A percentile compares a stretch with the other conserved stretches of the same genome.
These are phyloP conservation scores for Calycopis cecrops DNA, from an alignment of 1,140 invertebrate genomes.

Conservation along the genomic window DNA sequence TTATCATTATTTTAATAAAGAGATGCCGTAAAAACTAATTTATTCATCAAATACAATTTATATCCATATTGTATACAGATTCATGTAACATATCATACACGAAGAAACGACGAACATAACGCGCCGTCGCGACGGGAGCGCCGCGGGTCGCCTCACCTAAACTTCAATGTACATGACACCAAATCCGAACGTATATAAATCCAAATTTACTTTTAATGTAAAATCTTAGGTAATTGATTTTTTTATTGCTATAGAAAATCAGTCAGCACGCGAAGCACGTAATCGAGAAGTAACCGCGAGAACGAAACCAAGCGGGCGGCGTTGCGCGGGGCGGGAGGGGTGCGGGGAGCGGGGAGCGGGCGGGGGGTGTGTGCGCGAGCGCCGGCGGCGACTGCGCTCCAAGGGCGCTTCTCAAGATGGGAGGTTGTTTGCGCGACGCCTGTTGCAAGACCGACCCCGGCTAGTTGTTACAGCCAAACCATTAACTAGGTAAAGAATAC, in stretches of 20 bases:
- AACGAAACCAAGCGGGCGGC: constrained; percentile 71
- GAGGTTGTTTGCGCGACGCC: neutral
- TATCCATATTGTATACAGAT: constrained; percentile 75
- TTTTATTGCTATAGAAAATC: constrained; percentile 77
- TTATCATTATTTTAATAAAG: constrained; percentile 74
- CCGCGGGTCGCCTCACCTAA: constrained; percentile 62
- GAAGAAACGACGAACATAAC: constrained; percentile 73
- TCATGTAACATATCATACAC: constrained; percentile 74
- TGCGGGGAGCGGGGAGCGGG: constrained; percentile 25
- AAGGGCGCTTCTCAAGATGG: constrained; percentile 4
- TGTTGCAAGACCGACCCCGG: constrained; percentile 6
- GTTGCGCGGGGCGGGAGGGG: constrained; percentile 51
- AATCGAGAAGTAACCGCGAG: constrained; percentile 76
- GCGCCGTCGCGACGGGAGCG: constrained; percentile 53
- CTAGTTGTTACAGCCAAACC: constrained; percentile 5
- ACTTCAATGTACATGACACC: constrained; percentile 75
- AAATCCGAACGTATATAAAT: constrained; percentile 75
- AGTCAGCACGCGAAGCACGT: constrained; percentile 77
- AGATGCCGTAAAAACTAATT: constrained; percentile 75
- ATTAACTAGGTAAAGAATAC: constrained; percentile 3
- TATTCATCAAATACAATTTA: constrained; percentile 73
- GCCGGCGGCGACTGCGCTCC: constrained; percentile 22
- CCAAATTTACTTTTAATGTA: constrained; percentile 76
- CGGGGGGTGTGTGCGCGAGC: constrained; percentile 26
- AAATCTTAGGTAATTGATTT: constrained; percentile 77